Conservation (phyloP, 2,113 vertebrate species). For the Macquaria ambigua region DNA sequence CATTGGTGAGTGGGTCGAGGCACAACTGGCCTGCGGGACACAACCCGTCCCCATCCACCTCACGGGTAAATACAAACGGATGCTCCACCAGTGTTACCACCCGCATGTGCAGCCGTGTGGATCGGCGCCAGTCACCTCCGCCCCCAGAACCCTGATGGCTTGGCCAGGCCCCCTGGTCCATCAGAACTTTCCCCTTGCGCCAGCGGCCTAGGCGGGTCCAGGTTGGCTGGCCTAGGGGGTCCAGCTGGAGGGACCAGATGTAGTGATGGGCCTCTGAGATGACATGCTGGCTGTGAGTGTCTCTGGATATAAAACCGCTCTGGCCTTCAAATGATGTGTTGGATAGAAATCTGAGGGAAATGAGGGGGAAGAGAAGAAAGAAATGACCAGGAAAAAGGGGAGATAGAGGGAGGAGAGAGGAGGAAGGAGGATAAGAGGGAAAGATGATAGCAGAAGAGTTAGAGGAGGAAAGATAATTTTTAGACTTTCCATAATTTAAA, state of each 20-base stretch:
- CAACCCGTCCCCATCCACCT: slow-evolving; percentile 93
- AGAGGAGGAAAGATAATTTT: not conserved
- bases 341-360: slow-evolving; percentile 90
- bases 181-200: slow-evolving; percentile 79
- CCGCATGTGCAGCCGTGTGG: slow-evolving; percentile 75
- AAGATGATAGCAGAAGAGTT: not conserved
- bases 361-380: slow-evolving; percentile 48
- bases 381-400: not conserved
- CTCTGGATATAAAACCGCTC: slow-evolving; percentile 79
- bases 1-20: slow-evolving; percentile 88
- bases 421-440: not conserved
- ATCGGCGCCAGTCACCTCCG: slow-evolving; percentile 73
- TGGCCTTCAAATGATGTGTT: slow-evolving; percentile 94
- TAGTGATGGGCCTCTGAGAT: slow-evolving; percentile 82
- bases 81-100: slow-evolving; percentile 96
- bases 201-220: slow-evolving; percentile 87
- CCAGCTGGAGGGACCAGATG: slow-evolving; percentile 91
- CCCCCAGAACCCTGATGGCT: slow-evolving; percentile 58
- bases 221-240: slow-evolving; percentile 93
- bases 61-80: slow-evolving; percentile 93
- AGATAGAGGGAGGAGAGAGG: not conserved
- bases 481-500: not conserved
- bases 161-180: slow-evolving; percentile 90
- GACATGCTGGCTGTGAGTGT: slow-evolving; percentile 82
- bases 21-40: slow-evolving; percentile 96